Evolutionary conservation across 2,113 vertebrate genomes (phyloP), one percentile per base, ranked within the genome.

Genomic region (Xenopus laevis): DNA sequence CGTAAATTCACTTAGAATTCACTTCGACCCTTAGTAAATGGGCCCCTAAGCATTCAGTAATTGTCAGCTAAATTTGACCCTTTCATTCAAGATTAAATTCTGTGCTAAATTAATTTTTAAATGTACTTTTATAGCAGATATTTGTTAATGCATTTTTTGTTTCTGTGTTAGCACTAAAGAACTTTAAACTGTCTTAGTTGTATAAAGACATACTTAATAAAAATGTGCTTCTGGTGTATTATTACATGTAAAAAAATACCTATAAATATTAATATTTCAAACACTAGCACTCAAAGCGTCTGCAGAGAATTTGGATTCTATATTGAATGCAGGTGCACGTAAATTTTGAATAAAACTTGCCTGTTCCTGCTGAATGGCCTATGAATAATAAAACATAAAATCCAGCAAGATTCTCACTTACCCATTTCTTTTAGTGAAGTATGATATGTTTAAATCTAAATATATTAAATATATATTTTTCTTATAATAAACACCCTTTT

Each of bases 261-360:
- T 57, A 57, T 45, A 72, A 64, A 65, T 72, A 72, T 72, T 57
- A 72, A 64, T 65, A 72, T 72, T 72, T 65, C 71, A 72, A n/a
- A 33, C 18, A 72, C 47, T 72, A 64, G 71, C 47, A 57, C 61
- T 72, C 46, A 65, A 23, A 44, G 40, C 23, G 33, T 50, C 61
- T 72, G 30, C 60, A 65, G 47, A 55, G 52, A 72, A 65, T 30
- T 50, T 7, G 65, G 71, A 55, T 72, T 50, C 55, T 65, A 65
- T 62, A 61, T 65, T 72, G 46, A 65, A 21, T 72, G 71, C 47
- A 13, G 64, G 63, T 72, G 61, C 50, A 65, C 71, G 64, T 65
- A 65, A 40, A 61, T 72, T 40, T 40, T 40, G 33, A 52, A 46
- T 44, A 72, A 61, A 65, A 50, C 65, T 72, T 72, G 61, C 50